Percentiles rank a stretch among this genome's conserved stretches.
Evolutionary conservation across 1,140 invertebrate species (phyloP).

Genomic region (Apolygus lucorum): DNA sequence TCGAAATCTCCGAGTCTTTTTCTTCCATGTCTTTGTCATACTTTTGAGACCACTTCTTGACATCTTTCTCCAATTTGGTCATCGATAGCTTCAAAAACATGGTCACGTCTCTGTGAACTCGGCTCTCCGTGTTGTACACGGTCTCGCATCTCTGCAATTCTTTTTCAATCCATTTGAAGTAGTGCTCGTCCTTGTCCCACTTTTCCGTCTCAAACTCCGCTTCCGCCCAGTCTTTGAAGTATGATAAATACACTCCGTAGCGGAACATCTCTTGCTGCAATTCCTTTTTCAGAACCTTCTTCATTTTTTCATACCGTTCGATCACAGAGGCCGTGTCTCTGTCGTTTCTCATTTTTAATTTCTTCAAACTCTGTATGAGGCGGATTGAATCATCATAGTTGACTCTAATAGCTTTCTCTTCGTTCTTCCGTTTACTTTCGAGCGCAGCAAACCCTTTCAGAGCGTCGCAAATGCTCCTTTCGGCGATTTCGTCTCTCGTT

Average conservation of each 20-base stretch:
- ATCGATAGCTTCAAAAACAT: slow-evolving; percentile 11
- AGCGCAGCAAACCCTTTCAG: neutral
- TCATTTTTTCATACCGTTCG: neutral
- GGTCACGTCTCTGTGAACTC: slow-evolving; percentile 7
- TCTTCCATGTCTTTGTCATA: slow-evolving; percentile 11
- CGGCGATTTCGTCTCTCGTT: slow-evolving; percentile 13
- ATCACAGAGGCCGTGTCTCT: neutral
- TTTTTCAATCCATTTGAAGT: neutral
- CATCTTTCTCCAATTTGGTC: slow-evolving; percentile 20
- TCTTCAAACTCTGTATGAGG: neutral
- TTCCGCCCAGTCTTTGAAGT: slow-evolving; percentile 17
- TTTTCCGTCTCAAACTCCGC: slow-evolving; percentile 5
- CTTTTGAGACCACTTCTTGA: slow-evolving; percentile 2
- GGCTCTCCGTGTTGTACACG: neutral
- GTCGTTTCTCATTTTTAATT: neutral
- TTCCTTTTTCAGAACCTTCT: slow-evolving; percentile 6
- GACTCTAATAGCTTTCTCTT: neutral
- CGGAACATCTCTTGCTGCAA: slow-evolving; percentile 12
- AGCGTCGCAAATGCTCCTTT: slow-evolving; percentile 9
- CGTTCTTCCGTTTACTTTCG: neutral
- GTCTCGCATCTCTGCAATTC: neutral
- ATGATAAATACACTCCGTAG: slow-evolving; percentile 1
- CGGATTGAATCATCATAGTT: neutral
- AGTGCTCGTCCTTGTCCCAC: neutral
- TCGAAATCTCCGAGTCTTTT: slow-evolving; percentile 8